Conservation (phyloP, 53 echinoderm and acorn worm species). For the Henricia sp. region DNA sequence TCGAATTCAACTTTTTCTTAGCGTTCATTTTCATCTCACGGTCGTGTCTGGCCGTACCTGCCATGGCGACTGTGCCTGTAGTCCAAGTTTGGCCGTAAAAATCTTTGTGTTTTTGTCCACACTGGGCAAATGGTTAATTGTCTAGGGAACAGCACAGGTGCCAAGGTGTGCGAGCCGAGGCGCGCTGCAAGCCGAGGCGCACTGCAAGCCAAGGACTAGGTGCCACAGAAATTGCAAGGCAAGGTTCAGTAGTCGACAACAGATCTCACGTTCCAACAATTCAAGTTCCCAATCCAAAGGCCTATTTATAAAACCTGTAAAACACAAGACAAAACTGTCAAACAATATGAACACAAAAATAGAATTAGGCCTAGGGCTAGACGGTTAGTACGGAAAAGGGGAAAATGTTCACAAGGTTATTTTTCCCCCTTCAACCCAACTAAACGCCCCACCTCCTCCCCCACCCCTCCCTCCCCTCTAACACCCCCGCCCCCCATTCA, state of each 20-base stretch:
- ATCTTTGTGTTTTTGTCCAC: neutral
- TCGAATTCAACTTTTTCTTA: conserved; percentile 58
- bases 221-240: neutral
- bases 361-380: too few species aligned
- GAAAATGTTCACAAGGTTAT: too few species aligned
- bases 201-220: neutral
- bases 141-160: neutral
- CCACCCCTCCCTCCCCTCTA: too few species aligned
- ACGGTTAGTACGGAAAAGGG: too few species aligned
- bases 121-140: neutral
- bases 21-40: conserved; percentile 88
- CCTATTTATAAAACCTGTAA: too few species aligned
- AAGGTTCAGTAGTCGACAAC: neutral
- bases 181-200: neutral
- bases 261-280: neutral
- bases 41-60: conserved; percentile 95
- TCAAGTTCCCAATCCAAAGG: too few species aligned
- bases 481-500: too few species aligned
- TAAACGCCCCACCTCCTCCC: too few species aligned
- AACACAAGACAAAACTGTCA: too few species aligned
- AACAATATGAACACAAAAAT: too few species aligned
- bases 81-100: neutral
- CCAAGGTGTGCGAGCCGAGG: neutral
- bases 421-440: too few species aligned
- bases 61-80: conserved; percentile 55